Percentiles rank a stretch among this genome's conserved stretches.
Evolutionary conservation across 2,888 invertebrate genomes (phyloP).

Genomic region (Andrena camellia): DNA sequence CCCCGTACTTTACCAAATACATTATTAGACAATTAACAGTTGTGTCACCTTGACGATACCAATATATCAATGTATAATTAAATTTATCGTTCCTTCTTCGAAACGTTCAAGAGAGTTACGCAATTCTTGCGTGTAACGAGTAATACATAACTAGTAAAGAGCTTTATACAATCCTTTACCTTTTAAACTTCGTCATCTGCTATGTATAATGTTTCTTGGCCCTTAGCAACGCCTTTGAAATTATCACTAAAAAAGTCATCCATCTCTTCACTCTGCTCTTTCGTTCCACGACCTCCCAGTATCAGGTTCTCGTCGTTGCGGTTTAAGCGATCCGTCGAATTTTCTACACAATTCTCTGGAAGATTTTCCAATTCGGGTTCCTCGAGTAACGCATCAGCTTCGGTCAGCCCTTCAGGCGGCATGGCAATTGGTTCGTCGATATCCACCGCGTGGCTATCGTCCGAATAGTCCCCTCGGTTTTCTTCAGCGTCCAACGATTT

Average conservation of each 20-base stretch:
- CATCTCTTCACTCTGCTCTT: not conserved
- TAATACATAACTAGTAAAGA: not conserved
- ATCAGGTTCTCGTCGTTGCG: constrained; percentile 24
- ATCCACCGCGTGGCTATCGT: constrained; percentile 76
- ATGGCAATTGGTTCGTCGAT: constrained; percentile 72
- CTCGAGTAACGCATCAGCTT: constrained; percentile 80
- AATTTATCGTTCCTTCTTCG: not conserved
- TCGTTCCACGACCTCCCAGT: not conserved
- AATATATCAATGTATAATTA: not conserved
- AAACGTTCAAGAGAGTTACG: not conserved
- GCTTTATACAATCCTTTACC: not conserved
- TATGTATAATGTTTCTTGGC: constrained; percentile 54
- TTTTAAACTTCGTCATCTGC: constrained; percentile 65
- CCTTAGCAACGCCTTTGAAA: constrained; percentile 20
- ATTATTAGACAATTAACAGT: not conserved
- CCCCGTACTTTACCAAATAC: too few species aligned
- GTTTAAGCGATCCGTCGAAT: constrained; percentile 53
- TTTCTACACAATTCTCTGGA: constrained; percentile 74
- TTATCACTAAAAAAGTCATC: not conserved
- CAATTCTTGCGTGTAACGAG: not conserved
- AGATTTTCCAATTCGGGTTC: constrained; percentile 82
- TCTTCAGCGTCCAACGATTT: constrained; percentile 79
- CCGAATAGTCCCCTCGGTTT: constrained; percentile 77
- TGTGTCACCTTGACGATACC: not conserved
- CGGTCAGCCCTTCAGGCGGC: constrained; percentile 75